A percentile compares a stretch with the other conserved stretches of the same genome.
phyloP scores from a whole-genome alignment of 1,140 invertebrate species.

The Listronotus oregonensis region DNA sequence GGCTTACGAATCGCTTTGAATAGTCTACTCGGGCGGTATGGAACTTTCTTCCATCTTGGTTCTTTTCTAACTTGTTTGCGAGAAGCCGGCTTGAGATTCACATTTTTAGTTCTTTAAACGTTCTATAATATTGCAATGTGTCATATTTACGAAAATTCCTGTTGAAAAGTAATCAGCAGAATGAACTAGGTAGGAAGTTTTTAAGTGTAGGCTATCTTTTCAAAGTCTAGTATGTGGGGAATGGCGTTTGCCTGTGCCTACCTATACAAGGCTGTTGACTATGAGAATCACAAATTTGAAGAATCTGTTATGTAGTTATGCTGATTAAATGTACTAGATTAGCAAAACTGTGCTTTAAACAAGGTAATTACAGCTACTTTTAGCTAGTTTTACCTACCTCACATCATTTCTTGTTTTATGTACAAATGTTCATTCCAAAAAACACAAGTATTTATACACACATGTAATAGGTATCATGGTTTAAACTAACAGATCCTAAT shows the following conservation, averaged over 20 bases:
- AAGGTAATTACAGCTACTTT: constrained; percentile 51
- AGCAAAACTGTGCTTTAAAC: constrained; percentile 54
- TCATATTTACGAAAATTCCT: constrained; percentile 40
- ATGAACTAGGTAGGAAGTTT: constrained; percentile 57
- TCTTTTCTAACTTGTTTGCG: constrained; percentile 49
- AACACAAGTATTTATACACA: not conserved
- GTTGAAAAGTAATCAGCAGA: constrained; percentile 47
- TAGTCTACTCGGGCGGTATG: constrained; percentile 57
- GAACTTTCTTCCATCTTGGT: constrained; percentile 58
- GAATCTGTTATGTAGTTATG: constrained; percentile 54
- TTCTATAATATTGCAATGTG: constrained; percentile 45
- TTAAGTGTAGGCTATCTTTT: constrained; percentile 53
- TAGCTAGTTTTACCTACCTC: constrained; percentile 41
- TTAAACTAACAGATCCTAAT: constrained; percentile 19
- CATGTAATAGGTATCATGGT: not conserved
- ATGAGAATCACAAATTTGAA: constrained; percentile 52
- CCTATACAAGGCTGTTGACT: constrained; percentile 52
- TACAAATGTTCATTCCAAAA: constrained; percentile 7
- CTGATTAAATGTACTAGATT: constrained; percentile 55
- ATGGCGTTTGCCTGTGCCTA: constrained; percentile 54
- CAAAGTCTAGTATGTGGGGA: constrained; percentile 51
- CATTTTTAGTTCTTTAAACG: constrained; percentile 33
- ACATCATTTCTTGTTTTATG: constrained; percentile 26
- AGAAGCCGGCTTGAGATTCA: constrained; percentile 54
- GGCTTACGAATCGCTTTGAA: constrained; percentile 49